Evolutionary conservation across 2,797 vertebrate species (phyloP).

Genomic region (Tenualosa thibaudeaui): DNA sequence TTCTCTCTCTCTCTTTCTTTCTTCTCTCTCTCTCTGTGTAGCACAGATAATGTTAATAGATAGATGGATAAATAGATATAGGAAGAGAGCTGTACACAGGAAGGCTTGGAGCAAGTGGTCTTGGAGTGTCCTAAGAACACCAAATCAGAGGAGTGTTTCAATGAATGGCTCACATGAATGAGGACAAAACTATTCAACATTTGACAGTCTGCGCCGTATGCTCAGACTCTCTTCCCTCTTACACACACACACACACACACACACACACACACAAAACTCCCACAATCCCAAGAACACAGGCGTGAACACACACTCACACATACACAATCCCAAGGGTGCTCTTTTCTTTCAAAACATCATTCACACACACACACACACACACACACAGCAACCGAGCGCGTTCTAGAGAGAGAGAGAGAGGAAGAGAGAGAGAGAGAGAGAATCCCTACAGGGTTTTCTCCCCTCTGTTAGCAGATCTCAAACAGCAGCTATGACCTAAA

Average conservation of each 20-base stretch:
- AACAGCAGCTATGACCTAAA: neutral
- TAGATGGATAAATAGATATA: neutral
- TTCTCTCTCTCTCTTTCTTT: too few relatives aligned
- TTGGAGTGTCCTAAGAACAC: constrained; percentile 33
- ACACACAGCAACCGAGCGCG: neutral
- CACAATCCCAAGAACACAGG: constrained; percentile 11
- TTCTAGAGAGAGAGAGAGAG: too few relatives aligned
- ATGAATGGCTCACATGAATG: constrained; percentile 37
- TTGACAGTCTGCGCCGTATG: constrained; percentile 11
- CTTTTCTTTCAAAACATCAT: constrained; percentile 3
- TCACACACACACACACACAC: neutral
- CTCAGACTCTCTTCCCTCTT: neutral
- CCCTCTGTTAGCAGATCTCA: neutral
- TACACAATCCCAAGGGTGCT: constrained; percentile 10
- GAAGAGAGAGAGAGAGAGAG: neutral
- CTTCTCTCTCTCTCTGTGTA: too few relatives aligned
- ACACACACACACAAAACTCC: constrained; percentile 12
- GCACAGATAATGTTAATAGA: neutral
- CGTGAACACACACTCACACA: constrained; percentile 6
- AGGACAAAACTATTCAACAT: constrained; percentile 39
- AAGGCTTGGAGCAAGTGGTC: neutral
- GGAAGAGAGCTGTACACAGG: neutral
- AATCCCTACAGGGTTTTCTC: neutral
- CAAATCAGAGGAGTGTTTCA: constrained; percentile 29
- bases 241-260: constrained; percentile 10